Conservation (phyloP, 2,797 vertebrate genomes). For the Anabas testudineus region DNA sequence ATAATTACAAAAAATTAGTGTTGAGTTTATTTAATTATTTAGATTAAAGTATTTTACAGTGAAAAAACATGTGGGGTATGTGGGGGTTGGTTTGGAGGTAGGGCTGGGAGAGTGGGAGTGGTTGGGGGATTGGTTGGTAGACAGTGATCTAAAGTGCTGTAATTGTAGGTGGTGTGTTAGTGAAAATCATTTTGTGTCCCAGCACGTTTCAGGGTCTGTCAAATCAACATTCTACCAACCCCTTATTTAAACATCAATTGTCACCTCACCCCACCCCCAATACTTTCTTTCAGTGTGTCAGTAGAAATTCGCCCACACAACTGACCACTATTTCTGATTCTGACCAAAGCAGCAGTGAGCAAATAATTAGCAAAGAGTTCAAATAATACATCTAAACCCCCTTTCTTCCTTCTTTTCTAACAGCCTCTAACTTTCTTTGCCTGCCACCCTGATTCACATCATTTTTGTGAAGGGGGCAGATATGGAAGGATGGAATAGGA, state of each 20-base stretch:
- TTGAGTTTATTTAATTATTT: not conserved
- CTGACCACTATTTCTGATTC: constrained; percentile 24
- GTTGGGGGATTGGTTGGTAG: constrained; percentile 23
- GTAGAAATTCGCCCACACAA: constrained; percentile 12
- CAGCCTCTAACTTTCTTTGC: constrained; percentile 41
- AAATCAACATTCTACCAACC: constrained; percentile 75
- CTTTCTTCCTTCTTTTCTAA: constrained; percentile 18
- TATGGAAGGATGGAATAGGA: constrained; percentile 22
- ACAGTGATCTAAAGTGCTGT: constrained; percentile 72
- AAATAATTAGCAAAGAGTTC: constrained; percentile 46
- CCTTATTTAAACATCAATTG: constrained; percentile 76
- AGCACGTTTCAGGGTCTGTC: constrained; percentile 59
- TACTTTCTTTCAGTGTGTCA: constrained; percentile 16
- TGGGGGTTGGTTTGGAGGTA: not conserved
- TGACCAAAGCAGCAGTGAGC: constrained; percentile 1
- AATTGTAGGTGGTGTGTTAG: constrained; percentile 72
- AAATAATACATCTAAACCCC: constrained; percentile 27
- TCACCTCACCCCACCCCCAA: constrained; percentile 51
- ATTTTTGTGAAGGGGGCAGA: constrained; percentile 8
- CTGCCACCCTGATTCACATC: constrained; percentile 15
- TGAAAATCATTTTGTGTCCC: constrained; percentile 74
- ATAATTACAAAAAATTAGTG: not conserved
- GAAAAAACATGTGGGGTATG: not conserved
- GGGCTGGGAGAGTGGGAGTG: constrained; percentile 1
- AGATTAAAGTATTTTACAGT: constrained; percentile 38